A percentile compares a stretch with the other conserved stretches of the same genome.
Conservation (phyloP, 1,140 invertebrate genomes). For the Drosophila pallidifrons region DNA sequence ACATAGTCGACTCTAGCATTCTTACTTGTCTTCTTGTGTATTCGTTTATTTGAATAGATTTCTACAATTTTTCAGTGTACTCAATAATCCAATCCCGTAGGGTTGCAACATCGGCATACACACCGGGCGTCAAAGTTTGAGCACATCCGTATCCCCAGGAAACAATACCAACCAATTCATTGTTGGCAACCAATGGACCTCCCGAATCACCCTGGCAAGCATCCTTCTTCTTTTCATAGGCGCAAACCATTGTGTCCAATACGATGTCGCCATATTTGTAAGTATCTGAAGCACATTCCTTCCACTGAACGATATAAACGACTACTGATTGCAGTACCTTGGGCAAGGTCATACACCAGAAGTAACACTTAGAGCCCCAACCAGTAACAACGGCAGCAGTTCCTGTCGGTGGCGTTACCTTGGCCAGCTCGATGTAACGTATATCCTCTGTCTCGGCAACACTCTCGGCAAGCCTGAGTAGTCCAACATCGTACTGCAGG, state of each 20-base stretch:
- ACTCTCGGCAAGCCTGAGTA: conserved; percentile 58
- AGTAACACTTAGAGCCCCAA: conserved; percentile 50
- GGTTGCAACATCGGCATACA: conserved; percentile 86
- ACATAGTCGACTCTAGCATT: no score
- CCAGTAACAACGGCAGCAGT: conserved; percentile 58
- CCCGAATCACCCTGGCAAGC: conserved; percentile 85
- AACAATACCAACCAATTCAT: conserved; percentile 86
- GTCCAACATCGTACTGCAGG: conserved; percentile 70
- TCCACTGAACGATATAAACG: conserved; percentile 34
- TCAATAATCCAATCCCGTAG: conserved; percentile 77
- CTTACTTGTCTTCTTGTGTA: neutral
- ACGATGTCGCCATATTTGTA: conserved; percentile 69
- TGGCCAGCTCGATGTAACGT: conserved; percentile 46
- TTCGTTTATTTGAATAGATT: conserved; percentile 14
- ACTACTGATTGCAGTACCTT: conserved; percentile 26
- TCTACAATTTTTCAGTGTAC: conserved; percentile 14
- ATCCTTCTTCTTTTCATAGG: conserved; percentile 85
- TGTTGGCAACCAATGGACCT: conserved; percentile 75
- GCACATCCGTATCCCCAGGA: conserved; percentile 88
- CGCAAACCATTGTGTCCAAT: conserved; percentile 86
- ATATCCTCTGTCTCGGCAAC: conserved; percentile 34
- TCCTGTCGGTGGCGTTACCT: conserved; percentile 38
- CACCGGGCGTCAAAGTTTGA: conserved; percentile 86
- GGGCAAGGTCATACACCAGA: conserved; percentile 38
- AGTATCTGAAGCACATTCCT: conserved; percentile 18